Conservation (phyloP, 2,113 vertebrate species). For the Otolemur garnettii region DNA sequence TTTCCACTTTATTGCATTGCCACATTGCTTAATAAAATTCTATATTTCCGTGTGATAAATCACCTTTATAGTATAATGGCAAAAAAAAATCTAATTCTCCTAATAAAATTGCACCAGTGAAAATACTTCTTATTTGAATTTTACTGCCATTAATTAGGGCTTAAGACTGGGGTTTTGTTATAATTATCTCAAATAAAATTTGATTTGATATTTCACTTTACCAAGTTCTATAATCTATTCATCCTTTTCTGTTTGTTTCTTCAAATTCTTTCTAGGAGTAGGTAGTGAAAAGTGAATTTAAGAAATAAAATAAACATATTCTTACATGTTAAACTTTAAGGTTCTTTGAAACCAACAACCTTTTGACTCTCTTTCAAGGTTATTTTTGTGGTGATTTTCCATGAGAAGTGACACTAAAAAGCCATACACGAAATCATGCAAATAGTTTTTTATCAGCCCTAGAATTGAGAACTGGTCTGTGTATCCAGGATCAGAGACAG, state of each 20-base stretch:
- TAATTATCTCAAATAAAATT: neutral
- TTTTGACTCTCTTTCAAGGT: constrained; percentile 48
- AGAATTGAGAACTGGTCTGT: neutral
- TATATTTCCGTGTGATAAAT: neutral
- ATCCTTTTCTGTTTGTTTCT: constrained; percentile 3
- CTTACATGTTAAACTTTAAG: neutral
- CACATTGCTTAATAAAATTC: constrained; percentile 5
- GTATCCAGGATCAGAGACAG: neutral
- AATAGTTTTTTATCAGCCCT: neutral
- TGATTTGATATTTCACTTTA: constrained; percentile 12
- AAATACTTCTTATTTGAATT: constrained; percentile 19
- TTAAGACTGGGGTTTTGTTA: constrained; percentile 13
- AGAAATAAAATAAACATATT: constrained; percentile 8
- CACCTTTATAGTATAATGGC: neutral
- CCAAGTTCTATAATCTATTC: neutral
- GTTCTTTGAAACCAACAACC: constrained; percentile 33
- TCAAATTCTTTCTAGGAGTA: constrained; percentile 3
- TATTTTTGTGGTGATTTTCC: constrained; percentile 67
- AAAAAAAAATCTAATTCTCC: constrained; percentile 49
- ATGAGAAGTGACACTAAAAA: constrained; percentile 4
- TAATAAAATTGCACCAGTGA: neutral
- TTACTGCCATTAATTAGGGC: neutral
- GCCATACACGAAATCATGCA: constrained; percentile 1
- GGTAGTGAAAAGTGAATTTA: neutral
- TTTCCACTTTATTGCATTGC: neutral